Evolutionary conservation across 2,797 vertebrate genomes (phyloP).

Genomic region (Lindbergichthys nudifrons): DNA sequence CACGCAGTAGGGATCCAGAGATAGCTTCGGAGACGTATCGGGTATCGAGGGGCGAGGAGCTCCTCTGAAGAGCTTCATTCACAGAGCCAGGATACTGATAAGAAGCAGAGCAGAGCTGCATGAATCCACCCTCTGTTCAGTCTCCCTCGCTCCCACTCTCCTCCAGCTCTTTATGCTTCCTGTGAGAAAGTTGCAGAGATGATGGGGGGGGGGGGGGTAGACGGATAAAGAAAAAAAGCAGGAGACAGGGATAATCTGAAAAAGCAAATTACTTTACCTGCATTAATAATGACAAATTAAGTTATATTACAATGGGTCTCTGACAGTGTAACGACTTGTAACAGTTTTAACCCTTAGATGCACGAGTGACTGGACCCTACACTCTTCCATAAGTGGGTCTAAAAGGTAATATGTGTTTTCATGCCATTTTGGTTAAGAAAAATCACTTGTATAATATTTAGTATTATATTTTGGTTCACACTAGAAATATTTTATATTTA

Average conservation of each 20-base stretch:
- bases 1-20: conserved; percentile 50
- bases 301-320: background rate
- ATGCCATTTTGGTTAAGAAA: too few species aligned
- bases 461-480: too few species aligned
- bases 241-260: conserved; percentile 33
- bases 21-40: conserved; percentile 79
- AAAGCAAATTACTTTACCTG: conserved; percentile 22
- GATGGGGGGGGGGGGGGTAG: conserved; percentile 32
- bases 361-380: too few species aligned
- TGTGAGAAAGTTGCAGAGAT: conserved; percentile 93
- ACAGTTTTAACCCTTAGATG: conserved; percentile 13
- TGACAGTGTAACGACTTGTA: background rate
- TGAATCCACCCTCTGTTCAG: conserved; percentile 94
- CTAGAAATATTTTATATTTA: too few species aligned
- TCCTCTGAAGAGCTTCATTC: conserved; percentile 84
- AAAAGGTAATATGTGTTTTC: too few species aligned
- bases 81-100: conserved; percentile 82
- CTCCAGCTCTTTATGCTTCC: conserved; percentile 86
- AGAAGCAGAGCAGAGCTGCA: conserved; percentile 78
- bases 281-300: conserved; percentile 13
- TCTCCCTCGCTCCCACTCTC: conserved; percentile 51
- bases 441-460: too few species aligned
- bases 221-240: conserved; percentile 27
- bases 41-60: conserved; percentile 71
- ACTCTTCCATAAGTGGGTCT: too few species aligned